Evolutionary conservation across 2,113 vertebrate species (phyloP), one percentile per base, ranked within the genome.

Genomic region (Scolopax mira): DNA sequence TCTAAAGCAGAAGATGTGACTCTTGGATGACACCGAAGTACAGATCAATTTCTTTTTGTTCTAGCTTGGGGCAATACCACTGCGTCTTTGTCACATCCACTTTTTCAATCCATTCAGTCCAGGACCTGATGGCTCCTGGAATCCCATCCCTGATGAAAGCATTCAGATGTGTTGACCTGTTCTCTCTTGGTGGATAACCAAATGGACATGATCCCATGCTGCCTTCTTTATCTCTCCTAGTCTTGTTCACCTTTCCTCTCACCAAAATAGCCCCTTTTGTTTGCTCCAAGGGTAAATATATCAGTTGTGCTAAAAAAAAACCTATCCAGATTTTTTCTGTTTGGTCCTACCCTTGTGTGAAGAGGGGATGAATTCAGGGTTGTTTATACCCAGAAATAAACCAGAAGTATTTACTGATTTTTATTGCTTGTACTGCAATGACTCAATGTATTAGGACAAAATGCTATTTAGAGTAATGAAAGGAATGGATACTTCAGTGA

Each of bases 381-480:
- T 94, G 94, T 94, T 97, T 95, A 91, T 33, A 55, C 33, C 70
- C 93, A 80, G 88, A 93, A 95, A 96, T 85, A 83, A 95, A 92
- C 6, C 83, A 84, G 58, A 89, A 94, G 24, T 94, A 94, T 95
- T 96, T 93, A 86, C 92, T 93, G 93, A 48, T 79, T 96, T 91
- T 95, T 89, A 77, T 87, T 95, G 83, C 85, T 96, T 69, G 48
- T 67, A 83, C 77, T 95, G 85, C 88, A 90, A 52, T 92, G 88
- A 90, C 79, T 96, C 94, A 79, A 58, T 88, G 77, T 78, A 96
- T 90, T 66, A 90, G 93, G 85, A 90, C 83, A 95, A 96, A 96
- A 82, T 80, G 83, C 80, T 96, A 69, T 97, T 97, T 88, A 92
- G 89, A 95, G 80, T 92, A 93, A 72, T 83, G 90, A 94, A 85